Conservation (phyloP, 2,113 vertebrate genomes). For the Romanogobio albipinnatus region DNA sequence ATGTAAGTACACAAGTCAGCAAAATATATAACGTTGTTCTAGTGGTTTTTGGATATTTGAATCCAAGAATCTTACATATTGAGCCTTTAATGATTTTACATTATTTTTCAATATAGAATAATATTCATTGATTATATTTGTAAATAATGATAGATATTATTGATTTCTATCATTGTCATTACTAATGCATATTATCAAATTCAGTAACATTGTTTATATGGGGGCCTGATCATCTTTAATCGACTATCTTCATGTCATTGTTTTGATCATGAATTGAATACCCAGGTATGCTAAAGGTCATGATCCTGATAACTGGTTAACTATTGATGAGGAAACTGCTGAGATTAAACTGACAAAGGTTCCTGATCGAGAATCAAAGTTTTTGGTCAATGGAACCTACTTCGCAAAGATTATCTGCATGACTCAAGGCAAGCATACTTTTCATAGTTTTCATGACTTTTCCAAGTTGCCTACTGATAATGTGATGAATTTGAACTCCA, state of each 20-base stretch:
- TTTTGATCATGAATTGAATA: background rate
- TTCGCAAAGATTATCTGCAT: slow-evolving; percentile 85
- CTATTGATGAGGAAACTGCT: slow-evolving; percentile 83
- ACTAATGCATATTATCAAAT: background rate
- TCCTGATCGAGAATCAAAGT: slow-evolving; percentile 81
- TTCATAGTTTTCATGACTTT: background rate
- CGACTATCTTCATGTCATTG: background rate
- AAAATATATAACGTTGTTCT: no score
- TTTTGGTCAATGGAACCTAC: slow-evolving; percentile 81
- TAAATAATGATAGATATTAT: background rate
- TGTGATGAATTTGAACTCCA: background rate
- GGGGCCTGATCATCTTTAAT: background rate
- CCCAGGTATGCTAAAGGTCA: slow-evolving; percentile 84
- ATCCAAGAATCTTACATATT: no score
- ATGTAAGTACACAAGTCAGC: no score
- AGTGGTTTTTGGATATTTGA: no score
- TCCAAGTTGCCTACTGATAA: background rate
- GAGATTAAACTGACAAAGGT: slow-evolving; percentile 84
- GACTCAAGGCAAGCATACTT: slow-evolving; percentile 77
- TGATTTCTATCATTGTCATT: background rate
- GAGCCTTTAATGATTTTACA: background rate
- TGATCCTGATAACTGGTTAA: slow-evolving; percentile 86
- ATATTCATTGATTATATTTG: background rate
- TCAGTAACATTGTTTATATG: background rate
- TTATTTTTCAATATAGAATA: background rate